phyloP scores from a whole-genome alignment of 2,113 vertebrate genomes.

The Pampusana beccarii region DNA sequence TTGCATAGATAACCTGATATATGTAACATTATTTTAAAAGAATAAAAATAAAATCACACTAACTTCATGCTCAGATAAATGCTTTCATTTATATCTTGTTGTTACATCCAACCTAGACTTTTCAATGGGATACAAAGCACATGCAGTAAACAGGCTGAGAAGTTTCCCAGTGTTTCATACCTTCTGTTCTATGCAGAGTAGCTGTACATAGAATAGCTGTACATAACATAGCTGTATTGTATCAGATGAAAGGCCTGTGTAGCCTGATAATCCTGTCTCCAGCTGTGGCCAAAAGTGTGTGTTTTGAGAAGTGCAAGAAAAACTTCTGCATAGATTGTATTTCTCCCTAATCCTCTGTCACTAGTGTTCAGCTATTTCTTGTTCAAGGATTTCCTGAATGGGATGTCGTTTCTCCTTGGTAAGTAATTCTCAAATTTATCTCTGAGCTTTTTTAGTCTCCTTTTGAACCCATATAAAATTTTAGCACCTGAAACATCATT shows the following conservation, averaged over 20 bases:
- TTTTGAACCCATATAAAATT: no score
- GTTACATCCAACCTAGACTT: not conserved
- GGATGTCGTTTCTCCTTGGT: not conserved
- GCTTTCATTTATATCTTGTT: not conserved
- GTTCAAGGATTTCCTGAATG: not conserved
- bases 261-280: not conserved
- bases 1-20: not conserved
- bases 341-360: not conserved
- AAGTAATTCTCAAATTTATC: not conserved
- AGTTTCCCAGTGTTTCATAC: not conserved
- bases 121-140: not conserved
- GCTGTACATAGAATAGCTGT: not conserved
- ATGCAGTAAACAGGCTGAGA: not conserved
- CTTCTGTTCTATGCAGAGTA: not conserved
- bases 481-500: not conserved
- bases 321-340: not conserved
- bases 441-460: not conserved
- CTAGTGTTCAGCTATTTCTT: not conserved
- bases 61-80: not conserved
- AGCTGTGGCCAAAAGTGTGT: not conserved
- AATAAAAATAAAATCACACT: not conserved
- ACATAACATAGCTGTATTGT: not conserved
- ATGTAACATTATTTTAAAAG: not conserved
- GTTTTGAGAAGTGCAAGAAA: not conserved
- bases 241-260: fast-evolving